Percentiles rank a stretch among this genome's conserved stretches.
These are phyloP conservation scores for Sarcoramphus papa DNA, from an alignment of 2,797 vertebrate species.

Conservation along the genomic window DNA sequence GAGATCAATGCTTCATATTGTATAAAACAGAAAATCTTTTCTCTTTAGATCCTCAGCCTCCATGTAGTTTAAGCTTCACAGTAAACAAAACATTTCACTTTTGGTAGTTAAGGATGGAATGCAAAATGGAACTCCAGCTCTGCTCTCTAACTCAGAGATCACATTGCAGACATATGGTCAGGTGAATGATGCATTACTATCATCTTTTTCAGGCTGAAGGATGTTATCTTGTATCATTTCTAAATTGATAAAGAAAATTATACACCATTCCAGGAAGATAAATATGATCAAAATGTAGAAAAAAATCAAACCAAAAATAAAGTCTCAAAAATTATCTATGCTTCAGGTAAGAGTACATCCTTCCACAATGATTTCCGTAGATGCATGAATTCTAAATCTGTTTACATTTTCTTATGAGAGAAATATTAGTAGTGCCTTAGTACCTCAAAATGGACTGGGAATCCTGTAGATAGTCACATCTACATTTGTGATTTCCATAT, in stretches of 20 bases:
- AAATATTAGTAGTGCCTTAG: not conserved
- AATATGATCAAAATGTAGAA: not conserved
- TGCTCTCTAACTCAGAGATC: not conserved
- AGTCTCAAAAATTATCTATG: not conserved
- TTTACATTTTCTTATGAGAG: not conserved
- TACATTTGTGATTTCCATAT: not conserved
- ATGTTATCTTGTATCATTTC: not conserved
- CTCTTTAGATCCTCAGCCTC: not conserved
- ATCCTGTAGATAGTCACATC: not conserved
- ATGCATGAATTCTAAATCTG: not conserved
- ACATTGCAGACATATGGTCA: not conserved
- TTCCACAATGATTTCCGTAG: not conserved
- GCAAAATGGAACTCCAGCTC: not conserved
- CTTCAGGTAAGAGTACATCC: not conserved
- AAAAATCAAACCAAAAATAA: not conserved
- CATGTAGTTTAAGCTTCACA: not conserved
- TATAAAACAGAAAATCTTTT: not conserved
- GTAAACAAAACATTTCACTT: not conserved
- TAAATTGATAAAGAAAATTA: not conserved
- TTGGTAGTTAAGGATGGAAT: not conserved
- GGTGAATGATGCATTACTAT: not conserved
- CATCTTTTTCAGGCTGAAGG: not conserved
- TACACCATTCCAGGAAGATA: not conserved
- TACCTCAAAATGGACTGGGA: not conserved
- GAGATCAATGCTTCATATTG: not conserved